Evolutionary conservation across 2,797 vertebrate genomes (phyloP).

Genomic region (Syndactyla subalaris): DNA sequence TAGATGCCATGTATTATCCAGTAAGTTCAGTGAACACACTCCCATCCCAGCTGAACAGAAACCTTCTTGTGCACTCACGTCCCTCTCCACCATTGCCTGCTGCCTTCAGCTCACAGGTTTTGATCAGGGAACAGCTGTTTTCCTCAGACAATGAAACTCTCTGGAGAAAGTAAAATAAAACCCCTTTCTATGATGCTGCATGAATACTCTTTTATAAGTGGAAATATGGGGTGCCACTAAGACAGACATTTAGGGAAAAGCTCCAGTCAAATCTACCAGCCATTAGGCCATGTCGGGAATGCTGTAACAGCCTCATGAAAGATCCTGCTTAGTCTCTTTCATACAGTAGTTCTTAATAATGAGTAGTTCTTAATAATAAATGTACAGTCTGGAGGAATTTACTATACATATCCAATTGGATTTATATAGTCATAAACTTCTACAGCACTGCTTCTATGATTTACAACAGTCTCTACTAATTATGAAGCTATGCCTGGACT

Average conservation of each 20-base stretch:
- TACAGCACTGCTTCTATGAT: constrained; percentile 69
- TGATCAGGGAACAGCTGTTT: background rate
- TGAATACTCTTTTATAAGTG: constrained; percentile 56
- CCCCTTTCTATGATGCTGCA: constrained; percentile 30
- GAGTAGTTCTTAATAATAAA: constrained; percentile 57
- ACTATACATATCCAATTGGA: constrained; percentile 66
- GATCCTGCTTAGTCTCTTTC: constrained; percentile 39
- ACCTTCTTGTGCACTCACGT: background rate
- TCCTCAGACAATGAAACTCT: constrained; percentile 46
- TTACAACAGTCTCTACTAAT: constrained; percentile 67
- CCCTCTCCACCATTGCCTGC: background rate
- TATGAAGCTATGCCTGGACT: constrained; percentile 52
- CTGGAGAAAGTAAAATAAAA: constrained; percentile 29
- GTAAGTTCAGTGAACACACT: background rate
- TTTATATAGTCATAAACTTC: constrained; percentile 76
- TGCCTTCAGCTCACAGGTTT: background rate
- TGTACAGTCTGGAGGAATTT: constrained; percentile 70
- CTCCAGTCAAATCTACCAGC: constrained; percentile 27
- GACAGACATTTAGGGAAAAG: constrained; percentile 30
- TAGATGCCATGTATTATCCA: background rate
- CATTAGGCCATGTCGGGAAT: constrained; percentile 64
- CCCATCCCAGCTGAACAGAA: background rate
- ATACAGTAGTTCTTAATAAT: constrained; percentile 71
- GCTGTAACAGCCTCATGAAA: constrained; percentile 39
- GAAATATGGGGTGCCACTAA: constrained; percentile 38